Base-by-base conservation (phyloP, 1,140 invertebrate genomes). In the Drosophila gunungcola region DNA sequence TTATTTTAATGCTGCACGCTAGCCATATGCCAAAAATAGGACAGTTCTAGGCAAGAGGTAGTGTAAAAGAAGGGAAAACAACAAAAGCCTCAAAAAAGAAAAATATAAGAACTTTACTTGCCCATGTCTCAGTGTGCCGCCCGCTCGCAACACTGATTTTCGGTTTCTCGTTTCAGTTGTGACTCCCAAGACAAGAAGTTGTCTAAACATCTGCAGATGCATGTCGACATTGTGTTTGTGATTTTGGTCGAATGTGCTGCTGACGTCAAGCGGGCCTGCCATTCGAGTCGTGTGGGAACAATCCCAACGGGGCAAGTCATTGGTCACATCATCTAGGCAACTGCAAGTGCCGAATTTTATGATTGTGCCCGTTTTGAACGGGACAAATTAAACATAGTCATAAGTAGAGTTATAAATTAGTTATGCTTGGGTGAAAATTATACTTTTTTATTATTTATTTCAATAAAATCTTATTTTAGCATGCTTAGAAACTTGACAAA, bases 201-300 rank as follows among this genome's bases (percentile, higher is more conserved):
- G 73, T 68, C 76, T 73, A 68, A 63, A 81, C 68, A 70, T 76
- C 64, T 73, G 60, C 58, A 70, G 52, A 79, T 80, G 67, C 78
- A 74, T 81, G 62, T 61, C 43, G 62, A 52, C 45, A 48, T 63
- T 62, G 49, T 64, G 41, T 49, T 29, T 46, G 60, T 12, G 49
- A 21, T 57, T 56, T 39, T 43, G 41, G 27, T 36, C 34, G 27
- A 34, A 34, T 34, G 27, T 70, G 57, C 46, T 45, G 62, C 82
- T 86, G 82, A 88, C 75, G 83, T 86, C 83, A 86, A 69, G 54
- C 29, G 41, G 9, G 11, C 53, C 45, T 4, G 56, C 25, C 34
- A 52, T 41, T 68, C 42, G 73, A 76, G 69, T 36, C 67, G 49
- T 72, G 61, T 75, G 76, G 45, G 43, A 60, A 55, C 29, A 54